Conservation (phyloP, 2,797 vertebrate genomes). For the Enteromius treurensis region DNA sequence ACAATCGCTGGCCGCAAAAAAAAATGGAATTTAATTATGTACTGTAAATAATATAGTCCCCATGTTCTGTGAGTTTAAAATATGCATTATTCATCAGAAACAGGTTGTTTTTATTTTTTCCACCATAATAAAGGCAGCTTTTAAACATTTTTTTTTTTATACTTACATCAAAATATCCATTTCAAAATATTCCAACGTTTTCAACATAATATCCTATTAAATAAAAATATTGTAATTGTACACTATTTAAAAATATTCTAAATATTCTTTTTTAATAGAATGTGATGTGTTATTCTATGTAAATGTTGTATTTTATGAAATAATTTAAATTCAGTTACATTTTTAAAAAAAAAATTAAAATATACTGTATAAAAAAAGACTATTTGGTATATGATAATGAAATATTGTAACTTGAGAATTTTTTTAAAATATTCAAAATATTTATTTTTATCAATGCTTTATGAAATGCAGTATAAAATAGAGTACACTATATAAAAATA, state of each 20-base stretch:
- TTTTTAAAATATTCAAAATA: neutral
- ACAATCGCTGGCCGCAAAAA: neutral
- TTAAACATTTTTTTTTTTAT: neutral
- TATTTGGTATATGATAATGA: neutral
- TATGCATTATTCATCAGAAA: neutral
- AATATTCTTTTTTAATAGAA: neutral
- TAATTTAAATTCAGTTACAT: neutral
- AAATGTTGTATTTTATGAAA: neutral
- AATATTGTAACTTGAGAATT: neutral
- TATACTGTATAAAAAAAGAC: too few species aligned
- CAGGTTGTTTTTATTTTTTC: neutral
- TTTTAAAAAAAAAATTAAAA: too few species aligned
- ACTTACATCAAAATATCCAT: neutral
- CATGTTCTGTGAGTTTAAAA: neutral
- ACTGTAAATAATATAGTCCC: neutral
- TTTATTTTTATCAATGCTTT: neutral
- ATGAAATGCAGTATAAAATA: neutral
- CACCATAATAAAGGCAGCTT: neutral
- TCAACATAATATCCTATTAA: too few species aligned
- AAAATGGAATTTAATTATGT: neutral
- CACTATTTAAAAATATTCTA: too few species aligned
- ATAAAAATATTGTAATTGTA: too few species aligned
- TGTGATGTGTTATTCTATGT: neutral
- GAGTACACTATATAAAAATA: neutral
- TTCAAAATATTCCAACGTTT: too few species aligned